Conservation (phyloP, 2,113 vertebrate species). For the Tragelaphus strepsiceros region DNA sequence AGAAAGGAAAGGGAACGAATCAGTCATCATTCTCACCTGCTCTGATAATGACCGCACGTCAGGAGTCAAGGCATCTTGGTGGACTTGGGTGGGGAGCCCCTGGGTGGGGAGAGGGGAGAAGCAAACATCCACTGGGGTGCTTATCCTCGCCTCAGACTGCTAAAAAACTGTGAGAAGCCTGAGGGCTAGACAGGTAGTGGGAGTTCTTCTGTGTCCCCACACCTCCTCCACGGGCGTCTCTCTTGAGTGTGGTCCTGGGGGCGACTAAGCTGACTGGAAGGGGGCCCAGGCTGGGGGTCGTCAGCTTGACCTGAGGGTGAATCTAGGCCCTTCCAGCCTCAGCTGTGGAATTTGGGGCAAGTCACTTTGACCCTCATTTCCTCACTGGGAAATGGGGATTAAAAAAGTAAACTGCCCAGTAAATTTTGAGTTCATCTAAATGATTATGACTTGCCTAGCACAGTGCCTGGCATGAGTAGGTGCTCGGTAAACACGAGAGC, state of each 20-base stretch:
- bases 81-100: neutral
- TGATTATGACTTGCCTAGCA: neutral
- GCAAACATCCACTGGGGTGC: neutral
- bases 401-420: neutral
- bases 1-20: neutral
- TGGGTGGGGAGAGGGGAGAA: neutral
- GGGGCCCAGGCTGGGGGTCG: accelerated
- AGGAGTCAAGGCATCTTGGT: neutral
- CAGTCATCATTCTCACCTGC: neutral
- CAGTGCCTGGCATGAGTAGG: constrained; percentile 34
- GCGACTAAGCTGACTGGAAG: accelerated
- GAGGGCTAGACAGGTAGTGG: neutral
- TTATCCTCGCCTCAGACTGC: neutral
- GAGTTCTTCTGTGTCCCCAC: neutral
- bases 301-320: no score
- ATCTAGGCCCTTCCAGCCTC: neutral
- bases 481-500: neutral
- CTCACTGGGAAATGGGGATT: constrained; percentile 9
- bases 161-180: neutral
- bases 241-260: neutral
- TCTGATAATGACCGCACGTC: neutral
- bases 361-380: neutral
- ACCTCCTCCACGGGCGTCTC: neutral
- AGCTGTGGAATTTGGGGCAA: neutral
- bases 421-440: neutral